Percentiles rank a stretch among this genome's conserved stretches.
phyloP scores from a whole-genome alignment of 1,140 invertebrate genomes.

The Homarus americanus region DNA sequence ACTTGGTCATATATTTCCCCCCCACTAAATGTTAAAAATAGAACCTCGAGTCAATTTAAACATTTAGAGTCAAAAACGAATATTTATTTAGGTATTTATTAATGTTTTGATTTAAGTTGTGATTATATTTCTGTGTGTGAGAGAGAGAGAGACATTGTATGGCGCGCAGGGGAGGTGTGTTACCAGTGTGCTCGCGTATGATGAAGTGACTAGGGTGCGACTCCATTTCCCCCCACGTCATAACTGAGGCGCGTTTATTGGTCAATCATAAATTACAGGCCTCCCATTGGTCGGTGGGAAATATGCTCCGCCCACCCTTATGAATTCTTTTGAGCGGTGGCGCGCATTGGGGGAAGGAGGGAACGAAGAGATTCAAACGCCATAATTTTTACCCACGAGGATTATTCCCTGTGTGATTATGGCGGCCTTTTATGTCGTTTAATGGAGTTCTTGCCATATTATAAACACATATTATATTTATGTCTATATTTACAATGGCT shows the following conservation, averaged over 20 bases:
- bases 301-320: conserved; percentile 71
- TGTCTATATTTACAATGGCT: background rate
- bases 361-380: too few relatives aligned
- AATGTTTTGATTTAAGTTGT: too few relatives aligned
- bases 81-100: too few relatives aligned
- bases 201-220: conserved; percentile 58
- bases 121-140: too few relatives aligned
- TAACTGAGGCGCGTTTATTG: conserved; percentile 71
- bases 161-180: background rate
- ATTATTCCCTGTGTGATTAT: background rate
- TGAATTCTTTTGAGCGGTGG: conserved; percentile 65
- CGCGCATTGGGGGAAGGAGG: conserved; percentile 53
- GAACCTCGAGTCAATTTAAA: too few relatives aligned
- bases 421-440: background rate
- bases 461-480: background rate
- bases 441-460: background rate
- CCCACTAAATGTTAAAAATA: too few relatives aligned
- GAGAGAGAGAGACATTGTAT: background rate
- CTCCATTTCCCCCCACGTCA: conserved; percentile 73
- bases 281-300: conserved; percentile 63
- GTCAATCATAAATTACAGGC: conserved; percentile 65
- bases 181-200: conserved; percentile 52
- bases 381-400: background rate
- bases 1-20: too few relatives aligned
- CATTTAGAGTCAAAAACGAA: too few relatives aligned